phyloP scores from a whole-genome alignment of 2,113 vertebrate species.

The Triplophysa siluroides region DNA sequence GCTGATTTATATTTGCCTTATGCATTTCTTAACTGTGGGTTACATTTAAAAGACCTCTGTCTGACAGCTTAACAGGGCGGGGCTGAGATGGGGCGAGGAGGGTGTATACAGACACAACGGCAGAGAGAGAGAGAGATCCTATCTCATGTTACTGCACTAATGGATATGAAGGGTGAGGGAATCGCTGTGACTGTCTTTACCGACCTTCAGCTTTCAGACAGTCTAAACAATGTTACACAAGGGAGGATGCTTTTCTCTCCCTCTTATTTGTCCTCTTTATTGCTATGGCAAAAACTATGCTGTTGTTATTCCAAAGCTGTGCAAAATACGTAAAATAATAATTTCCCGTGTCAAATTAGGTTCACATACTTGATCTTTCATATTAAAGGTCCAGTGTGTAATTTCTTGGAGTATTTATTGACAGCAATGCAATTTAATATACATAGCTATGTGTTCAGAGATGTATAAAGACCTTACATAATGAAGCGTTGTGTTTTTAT shows the following conservation, averaged over 20 bases:
- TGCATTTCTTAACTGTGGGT: background rate
- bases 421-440: too few relatives aligned
- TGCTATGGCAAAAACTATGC: background rate
- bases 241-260: background rate
- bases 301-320: background rate
- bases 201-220: conserved; percentile 63
- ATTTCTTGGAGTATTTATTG: too few relatives aligned
- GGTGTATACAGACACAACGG: conserved; percentile 2
- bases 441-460: too few relatives aligned
- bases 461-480: too few relatives aligned
- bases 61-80: conserved; percentile 20
- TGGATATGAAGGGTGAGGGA: conserved; percentile 46
- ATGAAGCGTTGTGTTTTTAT: too few relatives aligned
- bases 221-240: conserved; percentile 8
- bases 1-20: background rate
- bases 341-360: background rate
- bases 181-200: conserved; percentile 34
- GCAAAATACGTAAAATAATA: background rate
- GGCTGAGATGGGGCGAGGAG: conserved; percentile 41
- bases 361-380: background rate
- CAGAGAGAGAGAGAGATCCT: conserved; percentile 23
- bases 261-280: background rate
- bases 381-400: background rate
- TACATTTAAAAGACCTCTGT: background rate
- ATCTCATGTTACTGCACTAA: conserved; percentile 67